Conservation (phyloP, 2,888 invertebrate species). For the Strigamia maritima region DNA sequence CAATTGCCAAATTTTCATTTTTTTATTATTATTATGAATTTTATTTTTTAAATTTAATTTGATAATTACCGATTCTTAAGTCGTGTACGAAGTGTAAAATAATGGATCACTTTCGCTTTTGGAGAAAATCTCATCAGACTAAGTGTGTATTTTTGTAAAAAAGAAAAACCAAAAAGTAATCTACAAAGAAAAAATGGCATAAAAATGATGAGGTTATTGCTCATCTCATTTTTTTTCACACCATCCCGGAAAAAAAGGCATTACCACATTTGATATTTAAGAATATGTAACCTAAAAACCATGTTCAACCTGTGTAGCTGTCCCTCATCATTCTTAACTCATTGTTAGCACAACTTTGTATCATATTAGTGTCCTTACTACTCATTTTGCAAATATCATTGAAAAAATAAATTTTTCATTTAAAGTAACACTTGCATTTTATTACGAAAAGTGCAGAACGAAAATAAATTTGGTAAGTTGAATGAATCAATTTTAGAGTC, state of each 20-base stretch:
- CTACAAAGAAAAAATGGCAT: conserved; percentile 28
- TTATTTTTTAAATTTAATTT: background rate
- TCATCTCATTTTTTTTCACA: conserved; percentile 23
- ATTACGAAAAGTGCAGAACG: too few relatives aligned
- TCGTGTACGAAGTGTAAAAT: background rate
- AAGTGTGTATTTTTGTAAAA: conserved; percentile 35
- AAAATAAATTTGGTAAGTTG: too few relatives aligned
- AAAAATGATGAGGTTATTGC: conserved; percentile 31
- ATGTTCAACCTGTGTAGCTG: conserved; percentile 22
- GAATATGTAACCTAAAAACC: conserved; percentile 32
- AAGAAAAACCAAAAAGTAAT: conserved; percentile 5
- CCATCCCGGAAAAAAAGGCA: conserved; percentile 15
- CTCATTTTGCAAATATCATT: conserved; percentile 35
- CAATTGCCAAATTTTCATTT: background rate
- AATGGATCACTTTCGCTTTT: background rate
- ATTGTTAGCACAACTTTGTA: conserved; percentile 36
- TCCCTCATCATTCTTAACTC: conserved; percentile 36
- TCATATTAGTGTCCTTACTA: conserved; percentile 25
- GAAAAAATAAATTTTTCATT: conserved; percentile 39
- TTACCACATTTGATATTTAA: background rate
- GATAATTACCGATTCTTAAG: background rate
- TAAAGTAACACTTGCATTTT: background rate
- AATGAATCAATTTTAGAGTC: background rate
- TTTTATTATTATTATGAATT: background rate
- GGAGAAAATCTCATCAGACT: conserved; percentile 31